Percentiles rank a stretch among this genome's conserved stretches.
These are phyloP conservation scores for Conus canariensis DNA, from an alignment of 2,888 invertebrate species.

Conservation along the genomic window DNA sequence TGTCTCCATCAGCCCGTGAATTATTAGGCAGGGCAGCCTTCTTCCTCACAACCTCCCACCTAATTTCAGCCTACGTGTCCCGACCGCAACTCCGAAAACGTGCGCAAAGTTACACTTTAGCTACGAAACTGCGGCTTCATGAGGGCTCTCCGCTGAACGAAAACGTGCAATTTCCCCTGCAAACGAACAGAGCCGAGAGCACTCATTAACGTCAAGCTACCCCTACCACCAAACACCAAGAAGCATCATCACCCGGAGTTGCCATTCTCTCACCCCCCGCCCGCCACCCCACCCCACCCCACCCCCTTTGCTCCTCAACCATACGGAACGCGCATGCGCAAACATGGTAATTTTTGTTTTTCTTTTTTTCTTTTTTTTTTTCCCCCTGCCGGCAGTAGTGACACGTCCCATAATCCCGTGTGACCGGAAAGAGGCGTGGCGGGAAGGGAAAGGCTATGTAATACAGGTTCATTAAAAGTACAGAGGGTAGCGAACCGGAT, in stretches of 20 bases:
- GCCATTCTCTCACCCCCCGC: too few relatives aligned
- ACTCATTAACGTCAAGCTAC: neutral
- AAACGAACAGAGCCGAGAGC: neutral
- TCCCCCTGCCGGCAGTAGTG: neutral
- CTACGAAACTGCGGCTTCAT: neutral
- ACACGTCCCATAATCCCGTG: neutral
- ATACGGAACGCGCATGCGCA: slow-evolving; percentile 22
- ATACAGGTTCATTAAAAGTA: neutral
- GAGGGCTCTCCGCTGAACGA: neutral
- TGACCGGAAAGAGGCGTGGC: slow-evolving; percentile 7
- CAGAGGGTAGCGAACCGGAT: neutral
- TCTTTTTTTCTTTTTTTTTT: neutral
- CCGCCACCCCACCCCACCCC: neutral
- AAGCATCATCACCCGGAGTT: neutral
- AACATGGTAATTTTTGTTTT: neutral
- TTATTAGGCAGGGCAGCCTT: neutral
- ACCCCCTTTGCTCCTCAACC: neutral
- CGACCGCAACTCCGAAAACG: neutral
- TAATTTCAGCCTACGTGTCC: neutral
- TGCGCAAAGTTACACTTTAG: slow-evolving; percentile 30
- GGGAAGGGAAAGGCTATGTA: neutral
- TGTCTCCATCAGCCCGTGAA: neutral
- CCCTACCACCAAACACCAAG: neutral
- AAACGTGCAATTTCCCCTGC: neutral
- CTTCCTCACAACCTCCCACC: neutral